A percentile compares a stretch with the other conserved stretches of the same genome.
Conservation (phyloP, 2,888 invertebrate genomes). For the Xestia sexstrigata region DNA sequence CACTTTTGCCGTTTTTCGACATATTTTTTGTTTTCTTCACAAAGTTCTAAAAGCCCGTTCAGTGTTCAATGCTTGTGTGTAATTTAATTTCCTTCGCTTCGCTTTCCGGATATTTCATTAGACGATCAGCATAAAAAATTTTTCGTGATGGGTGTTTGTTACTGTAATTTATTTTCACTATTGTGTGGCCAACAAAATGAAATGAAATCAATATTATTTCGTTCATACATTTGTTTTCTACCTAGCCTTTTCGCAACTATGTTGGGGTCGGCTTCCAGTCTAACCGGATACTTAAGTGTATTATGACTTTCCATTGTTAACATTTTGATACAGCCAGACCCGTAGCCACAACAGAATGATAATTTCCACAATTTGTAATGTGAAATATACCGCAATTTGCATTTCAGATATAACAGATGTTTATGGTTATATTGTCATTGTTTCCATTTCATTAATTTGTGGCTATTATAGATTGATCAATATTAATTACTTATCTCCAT, state of each 20-base stretch:
- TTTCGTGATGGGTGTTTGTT: neutral
- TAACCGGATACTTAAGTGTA: neutral
- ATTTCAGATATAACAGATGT: slow-evolving; percentile 14
- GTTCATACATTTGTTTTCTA: neutral
- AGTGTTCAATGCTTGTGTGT: neutral
- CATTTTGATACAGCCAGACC: neutral
- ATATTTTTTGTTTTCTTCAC: slow-evolving; percentile 8
- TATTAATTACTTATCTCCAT: slow-evolving; percentile 36
- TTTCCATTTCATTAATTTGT: slow-evolving; percentile 41
- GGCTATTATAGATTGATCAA: slow-evolving; percentile 21
- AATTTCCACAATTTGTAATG: slow-evolving; percentile 9
- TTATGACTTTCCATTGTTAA: neutral
- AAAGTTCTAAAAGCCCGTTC: slow-evolving; percentile 7
- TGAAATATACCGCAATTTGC: neutral
- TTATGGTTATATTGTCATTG: slow-evolving; percentile 11
- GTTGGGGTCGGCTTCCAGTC: neutral
- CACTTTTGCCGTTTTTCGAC: slow-evolving; percentile 21
- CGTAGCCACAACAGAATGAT: neutral
- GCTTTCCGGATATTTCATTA: neutral
- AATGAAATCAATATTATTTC: neutral
- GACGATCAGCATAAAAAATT: neutral
- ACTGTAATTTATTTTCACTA: neutral
- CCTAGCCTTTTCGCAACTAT: neutral
- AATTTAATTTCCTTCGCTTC: slow-evolving; percentile 12
- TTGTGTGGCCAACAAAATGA: neutral